Evolutionary conservation across 2,797 vertebrate species (phyloP).

Genomic region (Hippoglossus hippoglossus): DNA sequence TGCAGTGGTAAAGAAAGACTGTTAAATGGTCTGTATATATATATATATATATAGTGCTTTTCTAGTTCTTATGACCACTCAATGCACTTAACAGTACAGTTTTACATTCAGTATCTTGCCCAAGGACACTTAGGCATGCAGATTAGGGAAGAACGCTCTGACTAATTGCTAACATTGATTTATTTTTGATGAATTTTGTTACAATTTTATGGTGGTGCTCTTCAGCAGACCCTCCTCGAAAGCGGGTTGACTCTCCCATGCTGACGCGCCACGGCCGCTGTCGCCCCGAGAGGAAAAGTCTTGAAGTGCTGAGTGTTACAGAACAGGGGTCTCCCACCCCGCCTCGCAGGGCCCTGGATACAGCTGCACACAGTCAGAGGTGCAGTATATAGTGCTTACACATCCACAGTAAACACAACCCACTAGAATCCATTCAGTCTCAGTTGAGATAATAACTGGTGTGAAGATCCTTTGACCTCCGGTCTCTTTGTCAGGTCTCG

Average conservation of each 20-base stretch:
- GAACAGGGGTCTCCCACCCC: slow-evolving; percentile 93
- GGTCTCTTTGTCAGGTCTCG: slow-evolving; percentile 84
- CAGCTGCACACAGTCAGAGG: slow-evolving; percentile 86
- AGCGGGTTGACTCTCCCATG: slow-evolving; percentile 95
- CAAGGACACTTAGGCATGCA: too few species aligned
- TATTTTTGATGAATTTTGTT: neutral
- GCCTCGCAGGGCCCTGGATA: slow-evolving; percentile 90
- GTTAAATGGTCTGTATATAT: too few species aligned
- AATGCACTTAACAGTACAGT: too few species aligned
- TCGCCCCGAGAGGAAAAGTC: slow-evolving; percentile 92
- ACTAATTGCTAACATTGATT: neutral
- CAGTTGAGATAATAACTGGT: neutral
- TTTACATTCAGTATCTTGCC: too few species aligned
- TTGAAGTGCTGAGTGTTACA: slow-evolving; percentile 93
- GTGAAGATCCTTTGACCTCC: slow-evolving; percentile 1
- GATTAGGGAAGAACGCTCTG: too few species aligned
- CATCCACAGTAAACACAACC: neutral
- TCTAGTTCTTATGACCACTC: too few species aligned
- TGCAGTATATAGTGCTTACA: slow-evolving; percentile 35
- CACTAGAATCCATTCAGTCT: neutral
- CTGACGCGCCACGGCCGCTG: slow-evolving; percentile 92
- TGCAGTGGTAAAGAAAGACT: neutral
- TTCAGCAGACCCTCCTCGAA: slow-evolving; percentile 89
- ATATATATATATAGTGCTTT: too few species aligned
- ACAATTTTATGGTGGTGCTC: neutral